A percentile compares a stretch with the other conserved stretches of the same genome.
Conservation (phyloP, 2,113 vertebrate species). For the Tilapia sparmanii region DNA sequence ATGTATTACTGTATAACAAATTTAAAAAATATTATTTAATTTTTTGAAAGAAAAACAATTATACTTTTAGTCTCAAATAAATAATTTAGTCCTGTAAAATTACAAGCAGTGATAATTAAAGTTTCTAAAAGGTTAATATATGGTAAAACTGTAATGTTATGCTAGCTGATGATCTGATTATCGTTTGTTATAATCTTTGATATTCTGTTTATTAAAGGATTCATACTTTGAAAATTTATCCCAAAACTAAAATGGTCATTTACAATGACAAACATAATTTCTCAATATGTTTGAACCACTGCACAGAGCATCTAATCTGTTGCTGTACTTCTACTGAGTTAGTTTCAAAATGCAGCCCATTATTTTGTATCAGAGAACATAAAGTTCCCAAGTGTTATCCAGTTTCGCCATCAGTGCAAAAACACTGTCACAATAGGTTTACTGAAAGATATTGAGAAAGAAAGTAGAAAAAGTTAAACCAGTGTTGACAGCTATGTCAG, state of each 20-base stretch:
- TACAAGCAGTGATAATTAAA: not conserved
- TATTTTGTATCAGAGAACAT: not conserved
- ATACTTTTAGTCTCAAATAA: not conserved
- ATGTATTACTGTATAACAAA: not conserved
- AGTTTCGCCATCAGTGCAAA: not conserved
- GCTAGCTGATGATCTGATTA: not conserved
- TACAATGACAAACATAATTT: not conserved
- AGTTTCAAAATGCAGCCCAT: not conserved
- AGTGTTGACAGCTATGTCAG: conserved; percentile 15
- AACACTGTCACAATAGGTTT: conserved; percentile 16
- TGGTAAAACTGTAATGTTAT: not conserved
- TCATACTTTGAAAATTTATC: not conserved
- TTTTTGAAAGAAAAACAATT: not conserved
- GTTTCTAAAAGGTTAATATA: not conserved
- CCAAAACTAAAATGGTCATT: not conserved
- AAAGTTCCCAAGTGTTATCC: not conserved
- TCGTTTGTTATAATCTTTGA: not conserved
- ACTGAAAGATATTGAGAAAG: conserved; percentile 7
- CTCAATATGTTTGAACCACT: not conserved
- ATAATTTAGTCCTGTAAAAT: not conserved
- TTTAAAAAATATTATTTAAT: not conserved
- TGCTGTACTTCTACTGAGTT: not conserved
- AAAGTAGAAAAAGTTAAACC: conserved; percentile 8
- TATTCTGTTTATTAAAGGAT: not conserved
- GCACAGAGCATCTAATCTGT: not conserved